Conservation (phyloP, 2,888 invertebrate species). For the Temnothorax rugatulus region DNA sequence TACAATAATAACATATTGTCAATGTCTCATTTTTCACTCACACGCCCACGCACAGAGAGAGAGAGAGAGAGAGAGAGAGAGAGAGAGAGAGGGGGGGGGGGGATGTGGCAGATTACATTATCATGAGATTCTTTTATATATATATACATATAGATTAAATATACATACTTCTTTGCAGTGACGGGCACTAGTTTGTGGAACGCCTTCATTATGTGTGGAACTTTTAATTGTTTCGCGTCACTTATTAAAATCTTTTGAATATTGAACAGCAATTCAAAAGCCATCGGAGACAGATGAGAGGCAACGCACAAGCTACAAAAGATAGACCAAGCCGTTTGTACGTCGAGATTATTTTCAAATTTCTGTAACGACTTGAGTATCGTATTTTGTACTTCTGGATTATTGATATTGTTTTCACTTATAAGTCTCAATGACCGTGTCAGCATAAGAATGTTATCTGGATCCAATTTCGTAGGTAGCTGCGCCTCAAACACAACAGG, state of each 20-base stretch:
- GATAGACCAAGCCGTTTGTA: constrained; percentile 21
- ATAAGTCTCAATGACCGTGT: constrained; percentile 87
- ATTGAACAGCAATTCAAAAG: constrained; percentile 12
- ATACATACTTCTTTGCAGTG: neutral
- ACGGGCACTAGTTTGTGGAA: constrained; percentile 15
- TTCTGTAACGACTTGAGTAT: constrained; percentile 73
- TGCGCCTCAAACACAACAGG: constrained; percentile 90
- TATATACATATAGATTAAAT: too few species aligned
- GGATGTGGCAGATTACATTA: too few species aligned
- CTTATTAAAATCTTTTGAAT: constrained; percentile 13
- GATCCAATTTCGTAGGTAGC: constrained; percentile 88
- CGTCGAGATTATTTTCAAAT: neutral
- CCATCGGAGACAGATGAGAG: constrained; percentile 37
- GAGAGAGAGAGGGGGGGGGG: too few species aligned
- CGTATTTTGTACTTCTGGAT: neutral
- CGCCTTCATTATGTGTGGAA: neutral
- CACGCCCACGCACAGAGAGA: too few species aligned
- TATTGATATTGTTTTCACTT: neutral
- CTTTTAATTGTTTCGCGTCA: neutral
- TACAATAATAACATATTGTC: constrained; percentile 20
- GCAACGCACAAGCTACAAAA: constrained; percentile 47
- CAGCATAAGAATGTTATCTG: constrained; percentile 87
- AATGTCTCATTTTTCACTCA: neutral
- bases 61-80: too few species aligned
- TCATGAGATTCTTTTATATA: too few species aligned